A percentile compares a stretch with the other conserved stretches of the same genome.
Evolutionary conservation across 2,113 vertebrate species (phyloP).

Genomic region (Miniopterus natalensis): DNA sequence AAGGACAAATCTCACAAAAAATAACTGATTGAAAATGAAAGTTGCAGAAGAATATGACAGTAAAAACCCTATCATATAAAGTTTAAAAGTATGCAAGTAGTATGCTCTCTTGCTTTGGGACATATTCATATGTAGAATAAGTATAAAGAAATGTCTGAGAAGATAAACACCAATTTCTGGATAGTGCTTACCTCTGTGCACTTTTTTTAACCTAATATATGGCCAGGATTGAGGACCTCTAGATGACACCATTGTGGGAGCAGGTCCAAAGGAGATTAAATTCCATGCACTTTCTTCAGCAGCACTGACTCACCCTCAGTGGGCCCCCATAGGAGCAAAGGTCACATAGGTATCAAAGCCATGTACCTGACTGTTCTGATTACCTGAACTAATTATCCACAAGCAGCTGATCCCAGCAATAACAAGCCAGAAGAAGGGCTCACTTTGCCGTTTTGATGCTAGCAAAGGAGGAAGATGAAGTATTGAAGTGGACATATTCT

Average conservation of each 20-base stretch:
- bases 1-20: background rate
- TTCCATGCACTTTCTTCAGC: background rate
- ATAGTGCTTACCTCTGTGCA: background rate
- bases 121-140: background rate
- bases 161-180: constrained; percentile 7
- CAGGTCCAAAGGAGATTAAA: background rate
- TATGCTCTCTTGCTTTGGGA: constrained; percentile 48
- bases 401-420: background rate
- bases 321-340: background rate
- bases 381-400: background rate
- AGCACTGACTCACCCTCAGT: background rate
- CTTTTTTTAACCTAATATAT: background rate
- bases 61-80: background rate
- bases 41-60: background rate
- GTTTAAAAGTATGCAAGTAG: background rate
- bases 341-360: background rate
- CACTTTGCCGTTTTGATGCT: background rate
- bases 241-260: background rate
- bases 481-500: background rate
- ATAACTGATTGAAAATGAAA: constrained; percentile 18
- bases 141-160: constrained; percentile 16
- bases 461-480: background rate
- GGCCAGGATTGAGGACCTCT: background rate
- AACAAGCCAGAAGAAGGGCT: constrained; percentile 6
- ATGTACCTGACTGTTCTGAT: background rate